Evolutionary conservation across 2,888 invertebrate genomes (phyloP).

Genomic region (Allacma fusca): DNA sequence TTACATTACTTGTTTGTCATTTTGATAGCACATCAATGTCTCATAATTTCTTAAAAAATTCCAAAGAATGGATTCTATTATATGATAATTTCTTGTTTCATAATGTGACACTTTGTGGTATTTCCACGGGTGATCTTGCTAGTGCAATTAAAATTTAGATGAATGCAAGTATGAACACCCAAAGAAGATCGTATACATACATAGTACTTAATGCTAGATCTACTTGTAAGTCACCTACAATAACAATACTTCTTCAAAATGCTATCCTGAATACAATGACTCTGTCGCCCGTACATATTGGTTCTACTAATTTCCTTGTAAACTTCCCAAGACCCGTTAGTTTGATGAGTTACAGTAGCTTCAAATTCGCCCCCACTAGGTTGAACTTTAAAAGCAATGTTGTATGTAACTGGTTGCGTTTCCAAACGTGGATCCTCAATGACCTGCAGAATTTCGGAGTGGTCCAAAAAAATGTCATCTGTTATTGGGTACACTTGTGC

Average conservation of each 20-base stretch:
- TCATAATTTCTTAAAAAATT: too few species aligned
- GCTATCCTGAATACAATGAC: constrained; percentile 30
- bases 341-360: neutral
- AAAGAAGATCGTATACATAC: too few species aligned
- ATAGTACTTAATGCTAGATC: too few species aligned
- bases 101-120: too few species aligned
- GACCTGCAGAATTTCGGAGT: neutral
- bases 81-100: too few species aligned
- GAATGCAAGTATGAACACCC: too few species aligned
- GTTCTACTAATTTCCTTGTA: constrained; percentile 30
- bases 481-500: neutral
- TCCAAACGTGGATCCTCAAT: neutral
- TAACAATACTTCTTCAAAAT: constrained; percentile 39
- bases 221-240: constrained; percentile 7
- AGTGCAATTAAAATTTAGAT: too few species aligned
- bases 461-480: neutral
- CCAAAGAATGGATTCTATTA: too few species aligned
- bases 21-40: too few species aligned
- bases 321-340: constrained; percentile 13
- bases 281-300: constrained; percentile 33
- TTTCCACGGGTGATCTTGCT: too few species aligned
- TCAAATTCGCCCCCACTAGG: neutral
- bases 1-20: too few species aligned
- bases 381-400: neutral
- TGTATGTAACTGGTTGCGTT: neutral